These are phyloP conservation scores for Neogale vison DNA, from an alignment of 2,113 vertebrate species.

Conservation along the genomic window DNA sequence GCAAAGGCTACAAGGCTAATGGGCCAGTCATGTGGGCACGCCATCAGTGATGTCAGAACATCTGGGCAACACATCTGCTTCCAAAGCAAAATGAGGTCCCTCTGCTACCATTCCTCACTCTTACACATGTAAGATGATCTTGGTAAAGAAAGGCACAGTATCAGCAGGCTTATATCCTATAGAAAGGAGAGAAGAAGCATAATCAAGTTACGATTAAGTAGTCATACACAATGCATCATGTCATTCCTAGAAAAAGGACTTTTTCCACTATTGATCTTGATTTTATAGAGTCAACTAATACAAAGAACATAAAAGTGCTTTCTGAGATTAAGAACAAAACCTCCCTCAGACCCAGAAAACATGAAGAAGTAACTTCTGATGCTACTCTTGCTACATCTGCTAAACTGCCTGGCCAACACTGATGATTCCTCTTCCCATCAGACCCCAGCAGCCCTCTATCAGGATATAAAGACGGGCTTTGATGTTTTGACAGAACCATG, in stretches of 20 bases:
- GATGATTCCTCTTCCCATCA: not conserved
- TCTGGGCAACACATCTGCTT: not conserved
- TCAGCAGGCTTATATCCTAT: not conserved
- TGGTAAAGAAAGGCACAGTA: not conserved
- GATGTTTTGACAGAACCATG: not conserved
- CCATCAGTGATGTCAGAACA: not conserved
- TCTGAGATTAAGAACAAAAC: not conserved
- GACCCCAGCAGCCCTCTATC: not conserved
- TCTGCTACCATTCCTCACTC: not conserved
- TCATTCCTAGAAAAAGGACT: not conserved
- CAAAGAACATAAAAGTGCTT: not conserved
- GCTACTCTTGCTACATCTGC: not conserved
- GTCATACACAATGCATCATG: not conserved
- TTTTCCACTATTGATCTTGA: not conserved
- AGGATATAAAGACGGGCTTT: not conserved
- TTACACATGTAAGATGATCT: not conserved
- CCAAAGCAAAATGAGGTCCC: not conserved
- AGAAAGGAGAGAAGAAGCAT: not conserved
- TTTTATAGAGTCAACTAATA: not conserved
- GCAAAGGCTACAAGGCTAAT: not conserved
- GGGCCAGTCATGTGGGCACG: not conserved
- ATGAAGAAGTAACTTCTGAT: not conserved
- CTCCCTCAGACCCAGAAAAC: not conserved
- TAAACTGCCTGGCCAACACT: not conserved
- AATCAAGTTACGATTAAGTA: not conserved